phyloP scores from a whole-genome alignment of 2,888 invertebrate species.

The Caprella mutica region DNA sequence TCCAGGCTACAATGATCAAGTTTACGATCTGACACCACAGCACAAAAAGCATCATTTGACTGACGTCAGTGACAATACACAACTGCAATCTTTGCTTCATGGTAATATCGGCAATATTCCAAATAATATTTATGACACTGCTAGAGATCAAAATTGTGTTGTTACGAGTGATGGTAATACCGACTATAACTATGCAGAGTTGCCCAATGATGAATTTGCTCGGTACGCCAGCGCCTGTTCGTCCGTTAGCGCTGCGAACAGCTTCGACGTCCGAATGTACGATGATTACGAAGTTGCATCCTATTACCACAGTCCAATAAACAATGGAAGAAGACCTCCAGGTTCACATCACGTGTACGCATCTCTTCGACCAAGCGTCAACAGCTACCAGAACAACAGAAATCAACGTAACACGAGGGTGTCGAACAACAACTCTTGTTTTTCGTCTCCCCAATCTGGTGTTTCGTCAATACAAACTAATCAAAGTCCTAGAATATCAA shows the following conservation, averaged over 20 bases:
- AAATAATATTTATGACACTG: too few species aligned
- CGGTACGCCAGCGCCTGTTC: slow-evolving; percentile 35
- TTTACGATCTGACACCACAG: not conserved
- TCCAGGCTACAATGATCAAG: slow-evolving; percentile 1
- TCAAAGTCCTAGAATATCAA: not conserved
- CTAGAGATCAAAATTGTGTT: too few species aligned
- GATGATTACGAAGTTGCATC: slow-evolving; percentile 27
- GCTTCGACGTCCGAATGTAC: slow-evolving; percentile 37
- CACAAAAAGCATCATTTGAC: too few species aligned
- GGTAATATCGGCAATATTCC: too few species aligned
- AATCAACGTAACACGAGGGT: not conserved
- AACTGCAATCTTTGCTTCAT: too few species aligned
- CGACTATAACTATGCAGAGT: slow-evolving; percentile 7
- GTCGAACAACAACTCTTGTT: not conserved
- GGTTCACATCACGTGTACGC: slow-evolving; percentile 19
- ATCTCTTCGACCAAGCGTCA: slow-evolving; percentile 11
- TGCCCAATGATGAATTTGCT: not conserved
- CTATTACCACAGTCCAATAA: slow-evolving; percentile 22
- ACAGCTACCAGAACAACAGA: not conserved
- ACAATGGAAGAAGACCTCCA: slow-evolving; percentile 13
- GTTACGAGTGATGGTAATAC: not conserved
- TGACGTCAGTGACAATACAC: too few species aligned
- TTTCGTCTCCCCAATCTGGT: slow-evolving; percentile 2
- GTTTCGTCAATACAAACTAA: not conserved
- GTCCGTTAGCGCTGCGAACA: slow-evolving; percentile 38